Percentiles rank a stretch among this genome's conserved stretches.
These are phyloP conservation scores for Mustela lutreola DNA, from an alignment of 2,113 vertebrate species.

Conservation along the genomic window DNA sequence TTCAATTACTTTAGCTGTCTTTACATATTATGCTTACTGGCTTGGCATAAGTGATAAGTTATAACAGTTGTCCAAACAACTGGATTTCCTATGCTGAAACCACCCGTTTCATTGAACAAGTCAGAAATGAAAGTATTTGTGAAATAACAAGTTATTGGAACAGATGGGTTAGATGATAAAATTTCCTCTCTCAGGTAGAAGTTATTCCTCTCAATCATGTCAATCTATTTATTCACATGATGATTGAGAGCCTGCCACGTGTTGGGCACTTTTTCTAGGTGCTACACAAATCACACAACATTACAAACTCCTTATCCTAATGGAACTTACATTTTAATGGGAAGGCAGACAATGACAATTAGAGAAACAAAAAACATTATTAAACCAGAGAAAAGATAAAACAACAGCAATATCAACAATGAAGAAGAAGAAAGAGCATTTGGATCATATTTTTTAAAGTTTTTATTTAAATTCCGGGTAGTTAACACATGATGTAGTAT, in stretches of 20 bases:
- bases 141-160: not conserved
- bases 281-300: not conserved
- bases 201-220: not conserved
- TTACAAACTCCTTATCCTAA: not conserved
- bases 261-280: not conserved
- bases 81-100: not conserved
- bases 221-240: not conserved
- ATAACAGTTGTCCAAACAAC: not conserved
- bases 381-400: not conserved
- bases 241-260: not conserved
- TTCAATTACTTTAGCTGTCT: not conserved
- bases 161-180: not conserved
- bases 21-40: not conserved
- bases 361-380: not conserved
- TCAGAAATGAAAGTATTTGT: not conserved
- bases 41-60: not conserved
- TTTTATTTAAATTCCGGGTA: not conserved
- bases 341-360: not conserved
- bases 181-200: not conserved
- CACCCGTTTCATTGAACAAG: not conserved
- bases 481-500: not conserved
- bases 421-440: not conserved
- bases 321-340: not conserved
- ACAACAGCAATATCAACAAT: not conserved
- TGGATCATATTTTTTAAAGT: not conserved